These are phyloP conservation scores for Marcusenius ussheri DNA, from an alignment of 2,113 vertebrate genomes.

Conservation along the genomic window DNA sequence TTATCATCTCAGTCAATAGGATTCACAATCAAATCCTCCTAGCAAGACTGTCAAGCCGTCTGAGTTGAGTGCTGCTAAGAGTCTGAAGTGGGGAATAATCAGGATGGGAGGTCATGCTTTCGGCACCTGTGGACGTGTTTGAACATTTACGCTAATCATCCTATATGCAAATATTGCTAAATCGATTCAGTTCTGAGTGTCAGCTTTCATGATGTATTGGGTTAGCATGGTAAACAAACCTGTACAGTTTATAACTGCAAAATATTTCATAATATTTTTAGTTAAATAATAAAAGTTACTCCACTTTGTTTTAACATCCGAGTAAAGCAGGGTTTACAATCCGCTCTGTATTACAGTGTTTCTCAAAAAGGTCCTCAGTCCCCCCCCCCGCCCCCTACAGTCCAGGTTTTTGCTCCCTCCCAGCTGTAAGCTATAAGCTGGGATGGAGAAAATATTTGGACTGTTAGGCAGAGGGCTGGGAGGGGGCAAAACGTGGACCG, in stretches of 20 bases:
- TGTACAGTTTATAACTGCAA: background rate
- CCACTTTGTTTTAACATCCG: background rate
- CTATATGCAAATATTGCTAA: background rate
- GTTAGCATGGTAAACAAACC: background rate
- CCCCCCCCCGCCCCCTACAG: background rate
- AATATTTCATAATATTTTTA: background rate
- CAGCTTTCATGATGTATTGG: background rate
- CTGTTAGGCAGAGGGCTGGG: background rate
- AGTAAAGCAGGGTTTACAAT: background rate
- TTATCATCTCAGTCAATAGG: constrained; percentile 23
- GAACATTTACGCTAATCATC: background rate
- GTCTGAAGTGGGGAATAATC: constrained; percentile 3
- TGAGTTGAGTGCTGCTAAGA: constrained; percentile 2
- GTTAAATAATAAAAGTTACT: background rate
- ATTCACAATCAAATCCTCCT: constrained; percentile 26
- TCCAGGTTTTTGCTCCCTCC: background rate
- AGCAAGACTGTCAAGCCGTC: background rate
- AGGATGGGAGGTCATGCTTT: background rate
- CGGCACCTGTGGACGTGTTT: background rate
- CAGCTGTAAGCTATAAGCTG: background rate
- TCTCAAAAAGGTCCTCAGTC: background rate
- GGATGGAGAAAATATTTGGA: background rate
- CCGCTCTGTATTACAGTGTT: background rate
- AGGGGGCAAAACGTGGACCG: background rate
- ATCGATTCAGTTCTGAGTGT: background rate